Percentiles rank a stretch among this genome's conserved stretches.
These are phyloP conservation scores for Scaptomyza montana DNA, from an alignment of 1,140 invertebrate genomes.

Conservation along the genomic window DNA sequence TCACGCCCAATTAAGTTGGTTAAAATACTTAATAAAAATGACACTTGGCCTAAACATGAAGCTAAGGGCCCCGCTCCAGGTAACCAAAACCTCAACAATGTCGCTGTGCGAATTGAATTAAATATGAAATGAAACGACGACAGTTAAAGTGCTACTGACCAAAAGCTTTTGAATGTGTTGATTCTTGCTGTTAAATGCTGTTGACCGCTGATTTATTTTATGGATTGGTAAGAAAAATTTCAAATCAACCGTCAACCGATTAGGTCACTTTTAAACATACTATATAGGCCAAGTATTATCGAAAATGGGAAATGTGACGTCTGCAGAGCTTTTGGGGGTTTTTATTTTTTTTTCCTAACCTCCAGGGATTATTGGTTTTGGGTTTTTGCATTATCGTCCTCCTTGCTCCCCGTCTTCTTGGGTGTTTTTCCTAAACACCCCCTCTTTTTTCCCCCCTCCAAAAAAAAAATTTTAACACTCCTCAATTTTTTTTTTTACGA, in stretches of 20 bases:
- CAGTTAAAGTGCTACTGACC: conserved; percentile 14
- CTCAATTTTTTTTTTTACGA: no score
- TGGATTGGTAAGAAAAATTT: background rate
- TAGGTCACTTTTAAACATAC: conserved; percentile 23
- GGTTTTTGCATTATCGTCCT: no score
- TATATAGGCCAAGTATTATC: background rate
- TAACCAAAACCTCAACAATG: conserved; percentile 36
- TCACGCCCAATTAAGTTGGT: conserved; percentile 60
- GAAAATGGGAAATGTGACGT: conserved; percentile 20
- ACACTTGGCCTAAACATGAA: conserved; percentile 39
- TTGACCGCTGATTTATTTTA: conserved; percentile 33
- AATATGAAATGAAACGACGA: conserved; percentile 10
- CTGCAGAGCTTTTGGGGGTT: conserved; percentile 4
- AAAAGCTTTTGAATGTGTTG: conserved; percentile 14
- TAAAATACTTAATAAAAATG: conserved; percentile 57
- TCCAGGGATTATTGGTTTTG: no score
- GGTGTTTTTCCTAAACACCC: no score
- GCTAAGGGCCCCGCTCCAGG: conserved; percentile 10
- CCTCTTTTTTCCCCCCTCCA: no score
- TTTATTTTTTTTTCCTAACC: no score
- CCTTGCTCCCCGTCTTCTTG: no score
- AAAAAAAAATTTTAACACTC: no score
- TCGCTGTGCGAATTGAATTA: background rate
- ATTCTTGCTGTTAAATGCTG: conserved; percentile 22
- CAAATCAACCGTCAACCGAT: background rate